Conservation (phyloP, 1,140 invertebrate genomes). For the Plectus sambesii region DNA sequence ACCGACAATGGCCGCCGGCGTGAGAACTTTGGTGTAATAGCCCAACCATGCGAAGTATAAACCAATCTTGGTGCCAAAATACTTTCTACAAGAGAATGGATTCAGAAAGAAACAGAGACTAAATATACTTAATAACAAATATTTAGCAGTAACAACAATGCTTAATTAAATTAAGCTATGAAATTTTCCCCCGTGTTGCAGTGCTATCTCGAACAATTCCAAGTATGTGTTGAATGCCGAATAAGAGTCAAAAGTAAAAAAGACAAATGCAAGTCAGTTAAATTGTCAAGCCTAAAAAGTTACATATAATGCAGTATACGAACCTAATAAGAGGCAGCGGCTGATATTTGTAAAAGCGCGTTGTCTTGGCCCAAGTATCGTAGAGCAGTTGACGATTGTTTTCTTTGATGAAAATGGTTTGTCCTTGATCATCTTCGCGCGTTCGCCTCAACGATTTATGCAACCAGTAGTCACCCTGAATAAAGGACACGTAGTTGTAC, state of each 20-base stretch:
- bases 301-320: no score
- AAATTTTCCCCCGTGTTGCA: no score
- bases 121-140: conserved; percentile 12
- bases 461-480: no score
- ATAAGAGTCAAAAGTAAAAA: no score
- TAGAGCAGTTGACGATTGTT: conserved; percentile 48
- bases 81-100: conserved; percentile 30
- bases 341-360: conserved; percentile 60
- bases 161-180: conserved; percentile 1
- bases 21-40: conserved; percentile 88
- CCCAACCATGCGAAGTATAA: conserved; percentile 96
- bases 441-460: no score
- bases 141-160: conserved; percentile 10
- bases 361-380: conserved; percentile 57
- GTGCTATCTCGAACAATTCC: no score
- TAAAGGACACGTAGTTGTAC: no score
- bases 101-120: neutral
- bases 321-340: conserved; percentile 71
- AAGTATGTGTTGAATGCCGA: no score
- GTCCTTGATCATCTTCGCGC: no score
- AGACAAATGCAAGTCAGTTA: no score
- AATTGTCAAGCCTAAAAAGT: no score
- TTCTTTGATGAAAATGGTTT: neutral
- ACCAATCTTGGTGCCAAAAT: conserved; percentile 60
- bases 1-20: conserved; percentile 71